Conservation (phyloP, 2,797 vertebrate genomes). For the Masticophis lateralis region DNA sequence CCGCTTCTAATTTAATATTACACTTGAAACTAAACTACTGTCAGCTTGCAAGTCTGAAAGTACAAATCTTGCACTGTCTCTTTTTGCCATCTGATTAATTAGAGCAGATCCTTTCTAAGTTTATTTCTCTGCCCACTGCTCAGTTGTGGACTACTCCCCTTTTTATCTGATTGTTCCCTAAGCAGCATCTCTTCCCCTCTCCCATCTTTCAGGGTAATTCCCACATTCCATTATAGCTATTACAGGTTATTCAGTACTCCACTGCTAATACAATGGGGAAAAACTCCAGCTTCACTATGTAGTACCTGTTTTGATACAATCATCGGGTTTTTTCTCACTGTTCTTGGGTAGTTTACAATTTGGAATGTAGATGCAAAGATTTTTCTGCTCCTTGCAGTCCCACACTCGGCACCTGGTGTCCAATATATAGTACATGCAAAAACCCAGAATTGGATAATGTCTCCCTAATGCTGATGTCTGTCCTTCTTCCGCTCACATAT, state of each 20-base stretch:
- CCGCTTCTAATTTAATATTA: not conserved
- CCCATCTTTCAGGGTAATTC: not conserved
- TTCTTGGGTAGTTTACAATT: not conserved
- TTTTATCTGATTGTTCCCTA: not conserved
- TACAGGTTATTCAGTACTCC: not conserved
- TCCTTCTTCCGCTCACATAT: not conserved
- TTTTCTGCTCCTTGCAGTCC: not conserved
- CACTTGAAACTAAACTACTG: not conserved
- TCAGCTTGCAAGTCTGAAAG: not conserved
- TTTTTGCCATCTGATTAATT: not conserved
- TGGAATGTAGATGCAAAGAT: not conserved
- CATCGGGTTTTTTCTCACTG: not conserved
- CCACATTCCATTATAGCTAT: not conserved
- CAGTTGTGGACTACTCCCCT: not conserved
- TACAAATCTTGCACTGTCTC: not conserved
- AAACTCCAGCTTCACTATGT: no score
- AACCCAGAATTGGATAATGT: not conserved
- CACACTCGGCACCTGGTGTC: not conserved
- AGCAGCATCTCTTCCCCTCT: not conserved
- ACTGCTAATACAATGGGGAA: not conserved
- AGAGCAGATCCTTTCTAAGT: not conserved
- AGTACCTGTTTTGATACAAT: not conserved
- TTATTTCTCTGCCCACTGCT: not conserved
- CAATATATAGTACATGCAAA: not conserved
- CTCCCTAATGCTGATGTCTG: not conserved